These are phyloP conservation scores for Falcunculus frontatus DNA, from an alignment of 2,113 vertebrate species.

Conservation along the genomic window DNA sequence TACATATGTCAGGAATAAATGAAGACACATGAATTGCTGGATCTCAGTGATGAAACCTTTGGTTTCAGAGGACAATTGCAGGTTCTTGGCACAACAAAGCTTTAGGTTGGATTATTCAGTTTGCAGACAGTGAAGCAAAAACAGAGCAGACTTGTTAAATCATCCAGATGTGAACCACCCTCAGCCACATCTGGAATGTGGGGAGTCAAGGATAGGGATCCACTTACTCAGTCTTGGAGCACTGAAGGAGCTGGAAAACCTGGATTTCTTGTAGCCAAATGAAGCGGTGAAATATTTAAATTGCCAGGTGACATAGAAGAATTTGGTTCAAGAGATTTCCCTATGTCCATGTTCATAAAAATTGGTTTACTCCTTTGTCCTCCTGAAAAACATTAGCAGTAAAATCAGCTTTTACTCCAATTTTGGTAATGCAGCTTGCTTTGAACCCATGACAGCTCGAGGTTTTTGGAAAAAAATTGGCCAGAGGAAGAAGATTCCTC, in stretches of 20 bases:
- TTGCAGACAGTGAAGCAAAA: not conserved
- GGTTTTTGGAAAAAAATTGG: not conserved
- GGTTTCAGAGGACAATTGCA: not conserved
- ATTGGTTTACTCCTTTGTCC: not conserved
- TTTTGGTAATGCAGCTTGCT: not conserved
- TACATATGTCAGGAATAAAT: not conserved
- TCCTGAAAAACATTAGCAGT: not conserved
- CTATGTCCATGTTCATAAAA: fast-evolving
- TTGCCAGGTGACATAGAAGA: not conserved
- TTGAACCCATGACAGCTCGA: fast-evolving
- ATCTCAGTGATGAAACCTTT: not conserved
- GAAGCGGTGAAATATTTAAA: not conserved
- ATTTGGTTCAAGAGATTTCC: not conserved
- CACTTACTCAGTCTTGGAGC: not conserved
- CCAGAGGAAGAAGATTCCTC: not conserved
- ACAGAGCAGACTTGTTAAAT: not conserved
- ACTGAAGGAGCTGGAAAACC: not conserved
- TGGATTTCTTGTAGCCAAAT: not conserved
- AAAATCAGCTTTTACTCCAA: not conserved
- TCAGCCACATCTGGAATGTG: not conserved
- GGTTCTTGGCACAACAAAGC: not conserved
- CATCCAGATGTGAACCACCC: not conserved
- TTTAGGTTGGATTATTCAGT: not conserved
- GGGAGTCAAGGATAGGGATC: not conserved
- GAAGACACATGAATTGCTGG: not conserved